phyloP scores from a whole-genome alignment of 1,140 invertebrate genomes.

The Bombyx mori region DNA sequence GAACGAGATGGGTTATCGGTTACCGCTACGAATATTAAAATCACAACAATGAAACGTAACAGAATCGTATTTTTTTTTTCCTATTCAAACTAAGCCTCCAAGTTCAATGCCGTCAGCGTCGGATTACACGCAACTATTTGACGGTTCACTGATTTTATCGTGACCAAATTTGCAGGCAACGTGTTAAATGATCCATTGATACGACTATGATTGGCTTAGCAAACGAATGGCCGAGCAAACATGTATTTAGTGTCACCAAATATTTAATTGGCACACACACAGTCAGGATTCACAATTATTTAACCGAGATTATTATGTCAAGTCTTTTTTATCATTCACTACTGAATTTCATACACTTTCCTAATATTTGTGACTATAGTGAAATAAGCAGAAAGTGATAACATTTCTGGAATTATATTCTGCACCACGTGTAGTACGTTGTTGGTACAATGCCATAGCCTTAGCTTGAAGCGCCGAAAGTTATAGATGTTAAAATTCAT shows the following conservation, averaged over 20 bases:
- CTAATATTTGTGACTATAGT: too few species aligned
- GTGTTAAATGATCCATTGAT: conserved; percentile 39
- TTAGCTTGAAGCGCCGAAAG: too few species aligned
- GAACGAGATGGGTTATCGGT: conserved; percentile 49
- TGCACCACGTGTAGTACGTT: too few species aligned
- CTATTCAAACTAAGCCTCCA: conserved; percentile 27
- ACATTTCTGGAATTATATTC: too few species aligned
- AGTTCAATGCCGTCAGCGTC: conserved; percentile 52
- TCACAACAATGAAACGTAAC: conserved; percentile 27
- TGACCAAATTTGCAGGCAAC: conserved; percentile 36
- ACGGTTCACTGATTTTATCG: conserved; percentile 38
- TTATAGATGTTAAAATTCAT: too few species aligned
- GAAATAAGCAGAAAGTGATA: too few species aligned
- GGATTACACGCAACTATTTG: conserved; percentile 36
- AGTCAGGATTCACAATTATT: too few species aligned
- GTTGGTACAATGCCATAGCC: too few species aligned
- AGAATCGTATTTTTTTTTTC: conserved; percentile 26
- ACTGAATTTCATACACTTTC: too few species aligned
- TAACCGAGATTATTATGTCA: too few species aligned
- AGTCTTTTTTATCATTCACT: too few species aligned
- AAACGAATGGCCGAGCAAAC: conserved; percentile 13
- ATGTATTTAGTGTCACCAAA: conserved; percentile 4
- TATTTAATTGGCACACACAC: conserved; percentile 3
- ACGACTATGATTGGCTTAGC: conserved; percentile 14
- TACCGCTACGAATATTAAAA: conserved; percentile 47